Evolutionary conservation across 2,113 vertebrate genomes (phyloP).

Genomic region (Stigmatopora argus): DNA sequence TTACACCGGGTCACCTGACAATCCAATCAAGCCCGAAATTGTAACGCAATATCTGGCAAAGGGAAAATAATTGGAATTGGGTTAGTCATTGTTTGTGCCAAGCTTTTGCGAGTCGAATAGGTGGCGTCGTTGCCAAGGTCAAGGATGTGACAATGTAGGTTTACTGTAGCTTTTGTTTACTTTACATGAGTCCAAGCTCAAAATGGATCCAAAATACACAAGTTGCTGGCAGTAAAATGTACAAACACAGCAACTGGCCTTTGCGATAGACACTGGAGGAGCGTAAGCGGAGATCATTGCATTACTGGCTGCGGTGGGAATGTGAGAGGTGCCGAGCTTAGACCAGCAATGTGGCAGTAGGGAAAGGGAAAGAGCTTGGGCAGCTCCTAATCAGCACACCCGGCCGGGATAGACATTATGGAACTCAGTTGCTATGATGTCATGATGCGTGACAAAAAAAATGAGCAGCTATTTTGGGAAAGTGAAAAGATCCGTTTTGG

Average conservation of each 20-base stretch:
- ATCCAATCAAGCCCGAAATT: conserved; percentile 25
- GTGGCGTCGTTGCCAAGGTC: neutral
- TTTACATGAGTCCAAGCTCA: conserved; percentile 20
- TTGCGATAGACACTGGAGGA: conserved; percentile 56
- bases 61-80: conserved; percentile 19
- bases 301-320: conserved; percentile 70
- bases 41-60: conserved; percentile 34
- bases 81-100: neutral
- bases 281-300: conserved; percentile 68
- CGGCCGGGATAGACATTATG: conserved; percentile 50
- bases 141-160: neutral
- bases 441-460: conserved; percentile 14
- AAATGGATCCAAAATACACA: conserved; percentile 30
- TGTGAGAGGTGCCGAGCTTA: conserved; percentile 63
- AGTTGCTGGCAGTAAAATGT: conserved; percentile 53
- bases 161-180: conserved; percentile 7
- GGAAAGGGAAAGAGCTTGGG: neutral
- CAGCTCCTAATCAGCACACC: conserved; percentile 21
- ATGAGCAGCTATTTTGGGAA: conserved; percentile 10
- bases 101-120: neutral
- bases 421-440: conserved; percentile 44
- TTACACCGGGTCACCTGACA: conserved; percentile 44
- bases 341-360: conserved; percentile 36
- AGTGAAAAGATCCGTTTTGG: conserved; percentile 12
- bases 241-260: conserved; percentile 67